Conservation (phyloP, 2,888 invertebrate genomes). For the Gastracanthus pulcherrimus region DNA sequence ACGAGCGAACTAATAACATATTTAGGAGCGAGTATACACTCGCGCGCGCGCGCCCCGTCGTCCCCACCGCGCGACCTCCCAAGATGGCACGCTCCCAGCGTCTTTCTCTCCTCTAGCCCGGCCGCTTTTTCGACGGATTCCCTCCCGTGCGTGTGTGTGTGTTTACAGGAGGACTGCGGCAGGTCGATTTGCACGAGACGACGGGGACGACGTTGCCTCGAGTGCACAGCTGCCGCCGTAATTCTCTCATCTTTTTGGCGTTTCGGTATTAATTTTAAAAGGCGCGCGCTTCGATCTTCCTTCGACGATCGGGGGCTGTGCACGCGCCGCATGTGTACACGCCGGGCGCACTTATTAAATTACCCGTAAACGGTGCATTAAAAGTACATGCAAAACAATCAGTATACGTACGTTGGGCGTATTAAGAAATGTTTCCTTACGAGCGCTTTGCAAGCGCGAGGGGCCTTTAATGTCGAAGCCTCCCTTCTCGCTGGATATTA, state of each 20-base stretch:
- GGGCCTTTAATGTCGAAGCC: not conserved
- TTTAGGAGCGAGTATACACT: constrained; percentile 68
- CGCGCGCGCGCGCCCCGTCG: constrained; percentile 26
- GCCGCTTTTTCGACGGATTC: not conserved
- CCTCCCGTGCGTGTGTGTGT: not conserved
- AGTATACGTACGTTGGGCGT: constrained; percentile 28
- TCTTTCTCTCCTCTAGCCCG: not conserved
- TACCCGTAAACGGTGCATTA: constrained; percentile 54
- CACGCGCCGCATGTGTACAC: not conserved
- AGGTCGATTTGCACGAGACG: not conserved
- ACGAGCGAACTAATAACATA: constrained; percentile 78
- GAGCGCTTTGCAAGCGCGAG: not conserved
- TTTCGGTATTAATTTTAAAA: constrained; percentile 19
- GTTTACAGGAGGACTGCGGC: too few species aligned
- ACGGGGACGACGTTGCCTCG: constrained; percentile 12
- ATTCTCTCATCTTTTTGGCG: not conserved
- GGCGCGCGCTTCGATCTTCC: not conserved
- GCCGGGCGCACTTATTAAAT: constrained; percentile 48
- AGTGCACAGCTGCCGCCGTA: constrained; percentile 8
- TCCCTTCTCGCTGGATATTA: not conserved
- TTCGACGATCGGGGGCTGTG: not conserved
- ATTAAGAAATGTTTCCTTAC: constrained; percentile 30
- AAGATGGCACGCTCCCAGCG: constrained; percentile 76
- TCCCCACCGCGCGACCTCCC: constrained; percentile 72
- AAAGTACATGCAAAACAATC: constrained; percentile 49